Evolutionary conservation across 2,797 vertebrate genomes (phyloP).

Genomic region (Ctenopoma kingsleyae): DNA sequence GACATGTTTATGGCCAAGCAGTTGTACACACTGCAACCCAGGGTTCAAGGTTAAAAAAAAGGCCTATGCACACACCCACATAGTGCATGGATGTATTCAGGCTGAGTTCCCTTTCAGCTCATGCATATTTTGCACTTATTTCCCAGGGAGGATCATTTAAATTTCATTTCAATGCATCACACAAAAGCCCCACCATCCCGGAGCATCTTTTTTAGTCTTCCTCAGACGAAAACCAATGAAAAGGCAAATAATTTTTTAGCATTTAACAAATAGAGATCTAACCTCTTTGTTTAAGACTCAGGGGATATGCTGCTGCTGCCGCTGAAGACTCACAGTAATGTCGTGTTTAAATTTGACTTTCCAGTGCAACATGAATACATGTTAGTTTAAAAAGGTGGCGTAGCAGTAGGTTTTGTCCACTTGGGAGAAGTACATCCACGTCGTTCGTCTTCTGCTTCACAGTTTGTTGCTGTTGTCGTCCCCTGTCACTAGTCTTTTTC

Average conservation of each 20-base stretch:
- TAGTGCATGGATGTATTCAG: background rate
- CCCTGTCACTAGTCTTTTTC: background rate
- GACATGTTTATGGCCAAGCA: background rate
- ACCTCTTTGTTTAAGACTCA: background rate
- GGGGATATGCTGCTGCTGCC: background rate
- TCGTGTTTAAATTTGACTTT: too few species aligned
- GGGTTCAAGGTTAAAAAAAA: slow-evolving; percentile 26
- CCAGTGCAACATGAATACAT: too few species aligned
- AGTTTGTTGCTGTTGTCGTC: background rate
- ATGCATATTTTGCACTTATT: slow-evolving; percentile 14
- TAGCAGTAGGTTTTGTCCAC: background rate
- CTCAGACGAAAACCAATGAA: background rate
- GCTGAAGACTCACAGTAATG: too few species aligned
- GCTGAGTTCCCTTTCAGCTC: background rate
- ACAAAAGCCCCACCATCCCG: too few species aligned
- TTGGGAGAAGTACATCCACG: background rate
- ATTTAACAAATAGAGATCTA: background rate
- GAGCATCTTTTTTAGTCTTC: background rate
- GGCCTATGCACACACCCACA: slow-evolving; percentile 1
- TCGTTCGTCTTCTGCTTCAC: background rate
- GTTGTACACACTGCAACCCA: background rate
- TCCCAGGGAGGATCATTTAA: background rate
- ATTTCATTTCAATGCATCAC: background rate
- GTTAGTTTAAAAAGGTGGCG: background rate
- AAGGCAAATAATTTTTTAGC: background rate